phyloP scores from a whole-genome alignment of 2,888 invertebrate genomes.

The Macrosiphum euphorbiae region DNA sequence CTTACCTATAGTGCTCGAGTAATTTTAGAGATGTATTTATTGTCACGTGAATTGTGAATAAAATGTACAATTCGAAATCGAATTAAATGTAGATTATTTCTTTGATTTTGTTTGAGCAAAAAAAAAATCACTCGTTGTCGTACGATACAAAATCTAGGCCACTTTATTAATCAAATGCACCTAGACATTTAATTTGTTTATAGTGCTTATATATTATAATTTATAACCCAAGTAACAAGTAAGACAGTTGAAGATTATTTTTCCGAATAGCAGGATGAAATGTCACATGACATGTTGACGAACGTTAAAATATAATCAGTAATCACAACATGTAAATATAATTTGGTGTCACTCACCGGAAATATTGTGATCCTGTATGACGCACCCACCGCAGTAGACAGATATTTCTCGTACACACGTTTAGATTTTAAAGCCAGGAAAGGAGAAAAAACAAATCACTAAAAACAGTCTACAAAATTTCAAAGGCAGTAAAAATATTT shows the following conservation, averaged over 20 bases:
- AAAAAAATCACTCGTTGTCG: neutral
- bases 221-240: neutral
- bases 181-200: neutral
- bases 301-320: neutral
- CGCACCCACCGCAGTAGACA: conserved; percentile 36
- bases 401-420: neutral
- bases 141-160: conserved; percentile 27
- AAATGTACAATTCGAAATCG: neutral
- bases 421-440: neutral
- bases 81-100: conserved; percentile 4
- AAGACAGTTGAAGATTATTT: neutral
- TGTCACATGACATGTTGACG: neutral
- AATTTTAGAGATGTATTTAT: conserved; percentile 21
- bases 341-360: conserved; percentile 53
- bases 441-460: conserved; percentile 24
- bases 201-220: neutral
- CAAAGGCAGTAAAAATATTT: neutral
- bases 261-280: neutral
- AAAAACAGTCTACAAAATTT: neutral
- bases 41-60: neutral
- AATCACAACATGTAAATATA: conserved; percentile 11
- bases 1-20: conserved; percentile 20
- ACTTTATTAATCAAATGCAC: conserved; percentile 36
- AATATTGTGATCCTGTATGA: conserved; percentile 39
- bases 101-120: neutral